Evolutionary conservation across 1,140 invertebrate species (phyloP), one percentile per base, ranked within the genome.

Genomic region (Atta texana): DNA sequence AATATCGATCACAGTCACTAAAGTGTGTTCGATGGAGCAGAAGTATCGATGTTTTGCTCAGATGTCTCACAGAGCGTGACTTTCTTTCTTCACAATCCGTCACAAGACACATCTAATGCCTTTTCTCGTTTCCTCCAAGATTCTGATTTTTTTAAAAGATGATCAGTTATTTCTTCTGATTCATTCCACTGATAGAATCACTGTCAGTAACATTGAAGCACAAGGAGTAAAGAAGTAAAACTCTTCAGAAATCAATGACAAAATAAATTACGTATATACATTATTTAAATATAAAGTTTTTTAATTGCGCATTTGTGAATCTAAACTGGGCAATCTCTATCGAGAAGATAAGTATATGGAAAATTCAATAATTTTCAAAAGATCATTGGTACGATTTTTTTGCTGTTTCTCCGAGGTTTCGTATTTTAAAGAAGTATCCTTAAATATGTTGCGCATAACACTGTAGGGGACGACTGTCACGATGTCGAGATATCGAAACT

Each of bases 401-500:
- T 34, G 39, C 55, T 44, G 21, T n/a, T 28, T 49, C 68, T 82
- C 53, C 8, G 21, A 28, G 8, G 16, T 53, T 31, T 5, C 24
- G 57, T 44, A 6, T 77, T 8, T 31, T 18, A 21, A 31, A 39
- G 28, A 69, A 39, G 24, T 24, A 24, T 69, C 14, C n/a, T 55
- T 34, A n/a, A n/a, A 69, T 21, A 66, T 49, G 16, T 14, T 1
- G 68, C 53, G 53, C 44, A 28, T 44, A 59, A 14, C 55, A 75
- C 24, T 61, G 39, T 39, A 21, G 6, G 0, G 3, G n/a, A 28
- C 31, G 28, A 16, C 18, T 59, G 0, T 2, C 31, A 18, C 53
- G 66, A 28, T 14, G 34, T n/a, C 66, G 24, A 28, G 81, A 18
- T 68, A 57, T 68, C 64, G 66, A 51, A n/a, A 63, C 61, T 59